phyloP scores from a whole-genome alignment of 1,140 invertebrate species.

The Brachionus plicatilis region DNA sequence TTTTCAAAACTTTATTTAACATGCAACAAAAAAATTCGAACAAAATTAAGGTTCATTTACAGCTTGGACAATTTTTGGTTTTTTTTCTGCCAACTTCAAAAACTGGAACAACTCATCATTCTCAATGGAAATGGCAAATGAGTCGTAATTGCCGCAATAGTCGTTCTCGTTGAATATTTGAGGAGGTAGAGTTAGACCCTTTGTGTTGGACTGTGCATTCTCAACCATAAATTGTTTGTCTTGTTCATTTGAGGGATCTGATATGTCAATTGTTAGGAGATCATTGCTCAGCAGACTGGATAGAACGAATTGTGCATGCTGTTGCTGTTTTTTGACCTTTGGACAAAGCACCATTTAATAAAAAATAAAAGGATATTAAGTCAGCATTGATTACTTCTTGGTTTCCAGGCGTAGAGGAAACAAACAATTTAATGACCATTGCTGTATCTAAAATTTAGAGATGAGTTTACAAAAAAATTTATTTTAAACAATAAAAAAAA shows the following conservation, averaged over 20 bases:
- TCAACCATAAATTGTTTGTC: constrained; percentile 86
- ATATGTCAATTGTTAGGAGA: constrained; percentile 83
- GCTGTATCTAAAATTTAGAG: not conserved
- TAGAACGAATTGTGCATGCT: constrained; percentile 80
- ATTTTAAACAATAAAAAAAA: not conserved
- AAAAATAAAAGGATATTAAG: not conserved
- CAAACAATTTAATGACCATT: constrained; percentile 81
- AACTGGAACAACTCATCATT: constrained; percentile 23
- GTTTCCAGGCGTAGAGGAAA: constrained; percentile 80
- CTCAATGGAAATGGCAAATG: not conserved
- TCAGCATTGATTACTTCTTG: constrained; percentile 68
- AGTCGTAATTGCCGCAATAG: constrained; percentile 67
- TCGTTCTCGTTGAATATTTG: constrained; percentile 86
- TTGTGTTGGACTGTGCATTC: constrained; percentile 65
- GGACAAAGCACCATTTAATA: constrained; percentile 44
- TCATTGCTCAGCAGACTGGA: constrained; percentile 75
- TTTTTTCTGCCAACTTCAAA: constrained; percentile 26
- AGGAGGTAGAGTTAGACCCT: constrained; percentile 72
- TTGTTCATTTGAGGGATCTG: constrained; percentile 77
- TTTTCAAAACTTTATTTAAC: not conserved
- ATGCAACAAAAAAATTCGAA: not conserved
- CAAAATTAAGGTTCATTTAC: not conserved
- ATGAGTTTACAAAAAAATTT: not conserved
- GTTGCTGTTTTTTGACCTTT: constrained; percentile 87
- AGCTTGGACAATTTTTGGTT: not conserved